Conservation (phyloP, 2,888 invertebrate species). For the Ornithoptera alexandrae region DNA sequence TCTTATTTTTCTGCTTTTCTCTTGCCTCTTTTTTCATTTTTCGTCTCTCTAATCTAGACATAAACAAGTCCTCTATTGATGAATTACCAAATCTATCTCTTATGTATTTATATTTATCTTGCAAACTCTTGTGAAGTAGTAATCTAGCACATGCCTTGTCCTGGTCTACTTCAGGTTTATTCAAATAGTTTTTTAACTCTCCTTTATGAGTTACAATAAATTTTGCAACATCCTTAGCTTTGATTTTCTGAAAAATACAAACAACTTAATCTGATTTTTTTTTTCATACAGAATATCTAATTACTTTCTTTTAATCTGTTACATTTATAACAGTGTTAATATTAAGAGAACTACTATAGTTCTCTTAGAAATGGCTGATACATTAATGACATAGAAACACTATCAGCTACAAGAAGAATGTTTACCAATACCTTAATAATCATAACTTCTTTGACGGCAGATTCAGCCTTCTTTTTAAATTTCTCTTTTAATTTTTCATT, state of each 20-base stretch:
- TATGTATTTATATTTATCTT: slow-evolving; percentile 63
- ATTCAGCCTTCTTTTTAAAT: slow-evolving; percentile 62
- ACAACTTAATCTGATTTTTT: background rate
- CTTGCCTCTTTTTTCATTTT: slow-evolving; percentile 66
- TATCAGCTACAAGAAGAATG: too few species aligned
- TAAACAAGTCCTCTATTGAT: slow-evolving; percentile 65
- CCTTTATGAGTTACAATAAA: slow-evolving; percentile 67
- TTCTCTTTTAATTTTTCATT: slow-evolving; percentile 63
- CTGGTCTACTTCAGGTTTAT: slow-evolving; percentile 59
- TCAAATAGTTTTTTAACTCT: slow-evolving; percentile 56
- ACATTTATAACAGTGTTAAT: too few species aligned
- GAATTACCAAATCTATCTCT: slow-evolving; percentile 60
- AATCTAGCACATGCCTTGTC: slow-evolving; percentile 69
- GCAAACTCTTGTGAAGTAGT: slow-evolving; percentile 62
- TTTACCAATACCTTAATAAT: slow-evolving; percentile 59
- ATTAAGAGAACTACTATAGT: too few species aligned
- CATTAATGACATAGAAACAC: too few species aligned
- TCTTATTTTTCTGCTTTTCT: slow-evolving; percentile 56
- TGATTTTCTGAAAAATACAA: slow-evolving; percentile 61
- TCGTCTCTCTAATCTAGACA: slow-evolving; percentile 66
- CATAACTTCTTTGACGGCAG: slow-evolving; percentile 68
- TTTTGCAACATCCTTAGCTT: slow-evolving; percentile 63
- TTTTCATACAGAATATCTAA: background rate
- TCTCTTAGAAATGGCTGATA: too few species aligned
- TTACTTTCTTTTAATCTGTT: too few species aligned